Evolutionary conservation across 1,140 invertebrate genomes (phyloP).

Genomic region (Zaprionus tsacasi): DNA sequence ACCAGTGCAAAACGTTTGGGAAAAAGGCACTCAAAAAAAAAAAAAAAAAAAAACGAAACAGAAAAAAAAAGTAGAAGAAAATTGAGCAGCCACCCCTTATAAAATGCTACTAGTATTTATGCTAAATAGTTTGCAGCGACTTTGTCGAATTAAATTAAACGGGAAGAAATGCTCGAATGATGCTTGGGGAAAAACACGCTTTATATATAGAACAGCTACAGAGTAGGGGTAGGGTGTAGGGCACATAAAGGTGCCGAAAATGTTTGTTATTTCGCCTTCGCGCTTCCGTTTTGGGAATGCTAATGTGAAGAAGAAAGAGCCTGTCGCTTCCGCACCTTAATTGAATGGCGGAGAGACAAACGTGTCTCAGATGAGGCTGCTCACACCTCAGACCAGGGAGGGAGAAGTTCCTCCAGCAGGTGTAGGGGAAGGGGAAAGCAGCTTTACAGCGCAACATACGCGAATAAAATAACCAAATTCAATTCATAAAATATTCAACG

Average conservation of each 20-base stretch:
- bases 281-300: constrained; percentile 71
- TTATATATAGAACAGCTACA: constrained; percentile 3
- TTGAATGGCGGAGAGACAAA: constrained; percentile 63
- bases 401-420: constrained; percentile 23
- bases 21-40: constrained; percentile 5
- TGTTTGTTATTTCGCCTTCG: constrained; percentile 59
- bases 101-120: constrained; percentile 69
- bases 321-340: constrained; percentile 62
- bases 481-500: constrained; percentile 82
- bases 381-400: neutral
- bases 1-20: constrained; percentile 29
- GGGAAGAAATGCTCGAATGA: constrained; percentile 76
- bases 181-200: constrained; percentile 15
- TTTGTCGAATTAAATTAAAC: constrained; percentile 78
- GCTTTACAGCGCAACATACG: constrained; percentile 77
- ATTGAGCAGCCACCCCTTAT: constrained; percentile 12
- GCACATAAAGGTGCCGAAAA: constrained; percentile 66
- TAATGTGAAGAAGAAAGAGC: constrained; percentile 56
- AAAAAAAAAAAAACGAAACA: neutral
- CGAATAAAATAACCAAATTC: constrained; percentile 81
- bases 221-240: neutral
- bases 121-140: constrained; percentile 72
- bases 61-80: constrained; percentile 25
- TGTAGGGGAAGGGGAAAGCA: constrained; percentile 18
- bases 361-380: constrained; percentile 46